Base-by-base conservation (phyloP, 2,888 invertebrate genomes). In the Polia nebulosa region DNA sequence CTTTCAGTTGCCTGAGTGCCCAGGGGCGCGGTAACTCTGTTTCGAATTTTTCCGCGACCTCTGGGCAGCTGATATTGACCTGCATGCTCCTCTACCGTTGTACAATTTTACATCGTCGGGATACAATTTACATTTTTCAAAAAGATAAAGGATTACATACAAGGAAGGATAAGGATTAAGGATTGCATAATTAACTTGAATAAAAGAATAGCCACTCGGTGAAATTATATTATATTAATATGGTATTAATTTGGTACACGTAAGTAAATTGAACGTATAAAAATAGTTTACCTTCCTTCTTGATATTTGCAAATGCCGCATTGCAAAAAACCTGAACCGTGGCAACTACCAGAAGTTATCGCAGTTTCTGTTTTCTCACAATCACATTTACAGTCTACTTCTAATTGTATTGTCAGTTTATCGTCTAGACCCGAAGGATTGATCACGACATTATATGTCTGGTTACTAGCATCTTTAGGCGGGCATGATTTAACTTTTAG, bases 341-440 rank as follows among this genome's bases (percentile, higher is more conserved):
- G 87, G 78, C 96, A 97, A 44, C 90, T 80, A 0, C 1, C 11
- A 1, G 79, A 39, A 41, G 51, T 76, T 6, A 96, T 93, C 66
- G 84, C 88, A 34, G 76, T 92, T 44, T 84, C 69, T 88, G 56
- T 29, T 55, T 91, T 92, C 86, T 97, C 98, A 91, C 98, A 98
- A 9, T 96, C 96, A 89, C 98, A 98, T 76, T 97, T 96, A 87
- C 98, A 98, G 45, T 97, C 91, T n/a, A 97, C 95, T 73, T 97
- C 96, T 45, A 98, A 88, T 53, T 97, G 95, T 45, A 99, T 93
- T 2, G 88, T 92, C 22, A 98, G 91, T 72, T 96, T 96, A 86
- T 98, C 98, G 52, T 96, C 95, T 8, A 98, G 89, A 15, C 97
- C 97, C 15, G 96, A 96, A 0, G 98, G 97, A 3, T 82, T 78